Evolutionary conservation across 2,888 invertebrate species (phyloP), one percentile per base, ranked within the genome.

Genomic region (Meta bourneti): DNA sequence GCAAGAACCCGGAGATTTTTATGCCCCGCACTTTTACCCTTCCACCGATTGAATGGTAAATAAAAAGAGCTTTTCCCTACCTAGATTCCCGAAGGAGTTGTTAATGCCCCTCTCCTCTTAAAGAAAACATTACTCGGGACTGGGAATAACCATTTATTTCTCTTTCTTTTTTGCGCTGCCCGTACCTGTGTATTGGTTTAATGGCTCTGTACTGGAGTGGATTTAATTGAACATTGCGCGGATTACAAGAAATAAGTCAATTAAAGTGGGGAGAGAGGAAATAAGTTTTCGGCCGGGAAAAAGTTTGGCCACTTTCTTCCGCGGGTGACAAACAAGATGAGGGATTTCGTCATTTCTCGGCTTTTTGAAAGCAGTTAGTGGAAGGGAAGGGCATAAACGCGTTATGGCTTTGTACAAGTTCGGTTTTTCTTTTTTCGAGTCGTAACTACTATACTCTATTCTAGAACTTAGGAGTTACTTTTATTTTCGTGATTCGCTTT

Each of bases 61-160:
- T 84, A 84, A 84, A 84, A 84, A 51, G 34, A 13, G 48, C 48
- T 61, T 48, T 75, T 7, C 48, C n/a, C 34, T 1, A 74, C 48
- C 19, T 20, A 13, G 11, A 7, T 82, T 61, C 81, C 49, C 81
- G 8, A 74, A 80, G 71, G 87, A 79, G 87, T 80, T 80, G 87
- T 87, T 87, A 87, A 80, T 74, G 80, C 72, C 51, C 61, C 54
- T 54, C 61, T 84, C 84, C 79, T 61, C 88, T 72, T 80, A 88
- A 74, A 61, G 80, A 80, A 80, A 80, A 52, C 80, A 72, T 88
- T 80, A 54, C 72, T 88, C 74, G 48, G 7, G 48, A 74, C 52
- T 72, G 34, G 72, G 80, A 88, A 80, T 88, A 88, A 72, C 88
- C 61, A 72, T 88, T 88, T 80, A 72, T 79, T 78, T 86, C 49